Base-by-base conservation (phyloP, 1,140 invertebrate species). In the Elysia chlorotica region DNA sequence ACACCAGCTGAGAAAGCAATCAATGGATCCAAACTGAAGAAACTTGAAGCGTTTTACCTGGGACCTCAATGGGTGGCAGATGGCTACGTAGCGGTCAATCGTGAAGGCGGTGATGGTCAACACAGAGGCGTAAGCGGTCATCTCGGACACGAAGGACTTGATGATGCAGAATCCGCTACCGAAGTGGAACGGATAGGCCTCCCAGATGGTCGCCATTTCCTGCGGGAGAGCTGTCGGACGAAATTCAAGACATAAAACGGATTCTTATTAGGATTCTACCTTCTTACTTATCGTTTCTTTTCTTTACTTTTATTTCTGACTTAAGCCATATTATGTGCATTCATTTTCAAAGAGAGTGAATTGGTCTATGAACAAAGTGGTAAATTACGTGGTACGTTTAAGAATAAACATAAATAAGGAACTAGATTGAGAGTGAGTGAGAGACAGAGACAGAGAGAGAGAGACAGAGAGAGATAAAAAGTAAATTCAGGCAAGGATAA, bases 81-180 rank as follows among this genome's bases (percentile, higher is more conserved):
- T 97, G 30, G 95, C 95, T 37, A 98, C 91, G 86, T 97, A 99
- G 63, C 96, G 87, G 86, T 98, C 96, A 4, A 97, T 91, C 0
- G 96, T 98, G 87, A 98, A 98, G 2, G 94, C 93, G 0, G 93
- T 94, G 66, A 96, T 96, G 17, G 94, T 96, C 56, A 98, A 89
- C 0, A 98, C 93, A 0, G 95, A 96, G 0, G 96, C 95, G 86
- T 97, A 96, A 0, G 94, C 93, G 0, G 95, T 95, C 1, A 93
- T 95, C 85, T 97, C 96, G 0, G 94, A 93, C 0, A 94, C 90
- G 41, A 96, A 89, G 0, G 94, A 94, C 70, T 94, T 91, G 31
- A 95, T 85, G 19, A 95, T 89, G 86, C 95, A 97, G 85, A 96
- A 95, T 0, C 88, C 88, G 71, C 93, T 91, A 0, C 95, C 95